Percentiles rank a stretch among this genome's conserved stretches.
Conservation (phyloP, 2,888 invertebrate species). For the Nematopogon swammerdamellus region DNA sequence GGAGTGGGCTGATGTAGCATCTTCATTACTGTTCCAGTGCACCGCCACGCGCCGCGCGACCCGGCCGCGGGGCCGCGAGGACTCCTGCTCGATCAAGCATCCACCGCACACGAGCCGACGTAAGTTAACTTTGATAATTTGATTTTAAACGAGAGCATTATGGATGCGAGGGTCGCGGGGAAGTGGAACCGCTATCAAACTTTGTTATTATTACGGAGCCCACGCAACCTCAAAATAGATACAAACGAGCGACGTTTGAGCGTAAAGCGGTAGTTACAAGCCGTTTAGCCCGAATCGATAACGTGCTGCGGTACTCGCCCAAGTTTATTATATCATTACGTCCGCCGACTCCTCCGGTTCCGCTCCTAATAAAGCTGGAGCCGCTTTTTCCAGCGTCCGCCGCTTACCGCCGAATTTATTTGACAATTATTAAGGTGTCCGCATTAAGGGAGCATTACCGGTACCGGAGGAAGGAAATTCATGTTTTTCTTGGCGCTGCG, state of each 20-base stretch:
- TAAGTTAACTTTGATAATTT: neutral
- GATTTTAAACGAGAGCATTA: conserved; percentile 1
- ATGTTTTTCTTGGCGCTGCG: conserved; percentile 41
- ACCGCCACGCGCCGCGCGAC: conserved; percentile 1
- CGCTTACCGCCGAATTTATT: conserved; percentile 35
- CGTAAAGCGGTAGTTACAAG: neutral
- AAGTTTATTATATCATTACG: conserved; percentile 7
- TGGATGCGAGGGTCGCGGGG: neutral
- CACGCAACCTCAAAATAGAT: neutral
- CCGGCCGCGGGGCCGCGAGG: too few relatives aligned
- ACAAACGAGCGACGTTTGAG: neutral
- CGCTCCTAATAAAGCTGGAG: conserved; percentile 22
- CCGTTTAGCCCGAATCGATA: conserved; percentile 1
- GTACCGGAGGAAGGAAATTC: conserved; percentile 35
- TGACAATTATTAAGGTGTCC: conserved; percentile 54
- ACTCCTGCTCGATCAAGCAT: too few relatives aligned
- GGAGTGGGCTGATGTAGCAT: too few relatives aligned
- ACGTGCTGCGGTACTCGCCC: conserved; percentile 3
- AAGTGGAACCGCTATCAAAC: neutral
- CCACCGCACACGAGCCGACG: too few relatives aligned
- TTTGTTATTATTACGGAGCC: neutral
- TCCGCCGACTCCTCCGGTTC: conserved; percentile 5
- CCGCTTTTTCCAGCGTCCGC: conserved; percentile 31
- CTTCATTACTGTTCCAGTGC: neutral
- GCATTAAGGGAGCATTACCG: conserved; percentile 45